These are phyloP conservation scores for Archegozetes longisetosus DNA, from an alignment of 1,140 invertebrate genomes.

Conservation along the genomic window DNA sequence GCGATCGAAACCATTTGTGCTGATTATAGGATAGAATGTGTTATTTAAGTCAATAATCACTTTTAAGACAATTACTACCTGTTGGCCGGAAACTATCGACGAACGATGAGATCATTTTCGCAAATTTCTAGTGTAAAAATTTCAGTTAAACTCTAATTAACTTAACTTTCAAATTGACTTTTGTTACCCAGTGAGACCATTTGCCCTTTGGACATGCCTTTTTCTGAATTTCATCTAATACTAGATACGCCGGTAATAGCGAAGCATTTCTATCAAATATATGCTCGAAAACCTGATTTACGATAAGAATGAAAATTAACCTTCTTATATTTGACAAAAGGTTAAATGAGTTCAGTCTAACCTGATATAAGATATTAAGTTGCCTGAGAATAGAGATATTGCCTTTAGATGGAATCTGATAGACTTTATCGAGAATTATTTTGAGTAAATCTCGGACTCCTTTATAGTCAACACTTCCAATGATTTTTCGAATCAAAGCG, in stretches of 20 bases:
- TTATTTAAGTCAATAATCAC: neutral
- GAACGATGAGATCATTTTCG: conserved; percentile 65
- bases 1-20: conserved; percentile 91
- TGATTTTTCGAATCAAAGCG: conserved; percentile 61
- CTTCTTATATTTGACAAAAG: conserved; percentile 8
- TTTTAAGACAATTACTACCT: neutral
- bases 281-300: conserved; percentile 54
- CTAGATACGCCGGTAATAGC: conserved; percentile 78
- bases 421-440: conserved; percentile 59
- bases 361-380: conserved; percentile 54
- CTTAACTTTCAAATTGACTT: neutral
- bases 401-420: conserved; percentile 51
- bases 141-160: neutral
- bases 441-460: conserved; percentile 33
- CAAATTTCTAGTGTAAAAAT: conserved; percentile 46
- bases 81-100: conserved; percentile 76
- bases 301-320: too few species aligned
- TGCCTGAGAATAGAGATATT: conserved; percentile 61
- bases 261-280: conserved; percentile 86
- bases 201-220: conserved; percentile 27
- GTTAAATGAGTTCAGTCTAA: conserved; percentile 3
- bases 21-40: neutral
- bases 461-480: conserved; percentile 85
- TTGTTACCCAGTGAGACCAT: conserved; percentile 85
- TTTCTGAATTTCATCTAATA: conserved; percentile 84